A percentile compares a stretch with the other conserved stretches of the same genome.
These are phyloP conservation scores for Myotis planiceps DNA, from an alignment of 2,797 vertebrate genomes.

Conservation along the genomic window DNA sequence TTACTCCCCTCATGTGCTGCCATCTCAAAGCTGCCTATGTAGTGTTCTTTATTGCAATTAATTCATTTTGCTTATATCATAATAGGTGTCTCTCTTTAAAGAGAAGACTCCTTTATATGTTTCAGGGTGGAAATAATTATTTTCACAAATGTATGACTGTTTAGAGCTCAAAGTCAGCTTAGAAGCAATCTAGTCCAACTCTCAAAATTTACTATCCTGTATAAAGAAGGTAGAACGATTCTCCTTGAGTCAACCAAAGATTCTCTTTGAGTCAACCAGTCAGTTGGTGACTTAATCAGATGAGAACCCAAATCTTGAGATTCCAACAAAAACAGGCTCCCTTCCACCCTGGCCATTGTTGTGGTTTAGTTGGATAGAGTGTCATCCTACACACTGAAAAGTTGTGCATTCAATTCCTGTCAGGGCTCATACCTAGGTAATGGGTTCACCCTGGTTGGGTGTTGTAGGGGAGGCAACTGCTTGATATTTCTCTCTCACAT, in stretches of 20 bases:
- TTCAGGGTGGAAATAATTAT: constrained; percentile 39
- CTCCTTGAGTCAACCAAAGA: background rate
- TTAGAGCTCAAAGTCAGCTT: constrained; percentile 48
- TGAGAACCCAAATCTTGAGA: constrained; percentile 44
- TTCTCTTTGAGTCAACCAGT: constrained; percentile 8
- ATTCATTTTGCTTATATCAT: constrained; percentile 3
- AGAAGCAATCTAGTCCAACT: background rate
- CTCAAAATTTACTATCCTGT: background rate
- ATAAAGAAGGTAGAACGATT: constrained; percentile 1
- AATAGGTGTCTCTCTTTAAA: constrained; percentile 8
- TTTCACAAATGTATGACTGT: constrained; percentile 59
- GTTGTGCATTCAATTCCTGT: background rate
- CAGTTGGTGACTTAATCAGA: background rate
- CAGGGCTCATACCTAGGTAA: background rate
- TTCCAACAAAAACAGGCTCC: background rate
- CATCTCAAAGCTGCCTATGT: constrained; percentile 31
- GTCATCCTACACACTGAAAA: background rate
- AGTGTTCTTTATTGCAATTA: background rate
- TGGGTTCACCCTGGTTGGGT: background rate
- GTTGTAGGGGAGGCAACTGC: background rate
- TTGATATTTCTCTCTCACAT: background rate
- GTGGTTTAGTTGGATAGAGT: background rate
- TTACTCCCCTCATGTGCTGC: background rate
- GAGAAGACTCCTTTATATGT: background rate
- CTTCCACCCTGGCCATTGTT: background rate